These are phyloP conservation scores for Eupithecia centaureata DNA, from an alignment of 2,888 invertebrate genomes.

Conservation along the genomic window DNA sequence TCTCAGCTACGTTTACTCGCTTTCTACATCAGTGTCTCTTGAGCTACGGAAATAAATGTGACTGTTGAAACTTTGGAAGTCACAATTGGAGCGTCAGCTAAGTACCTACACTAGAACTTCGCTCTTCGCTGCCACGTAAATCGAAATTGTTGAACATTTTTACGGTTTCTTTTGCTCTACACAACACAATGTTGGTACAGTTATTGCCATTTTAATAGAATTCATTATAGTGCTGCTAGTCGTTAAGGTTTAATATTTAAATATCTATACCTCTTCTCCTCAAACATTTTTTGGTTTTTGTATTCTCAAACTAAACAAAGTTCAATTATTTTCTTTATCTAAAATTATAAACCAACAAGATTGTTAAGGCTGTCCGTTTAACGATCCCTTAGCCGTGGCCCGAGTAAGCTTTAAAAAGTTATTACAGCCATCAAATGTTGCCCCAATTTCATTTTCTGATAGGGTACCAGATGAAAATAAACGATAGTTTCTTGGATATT, in stretches of 20 bases:
- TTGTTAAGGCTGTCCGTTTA: constrained; percentile 58
- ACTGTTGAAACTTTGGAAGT: constrained; percentile 25
- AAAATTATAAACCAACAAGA: constrained; percentile 62
- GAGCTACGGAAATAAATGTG: constrained; percentile 37
- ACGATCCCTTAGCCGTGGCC: constrained; percentile 52
- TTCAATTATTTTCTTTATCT: neutral
- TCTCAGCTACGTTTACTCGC: constrained; percentile 40
- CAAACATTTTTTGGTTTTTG: neutral
- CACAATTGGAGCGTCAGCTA: constrained; percentile 25
- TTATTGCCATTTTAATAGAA: neutral
- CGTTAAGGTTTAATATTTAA: neutral
- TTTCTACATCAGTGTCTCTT: constrained; percentile 49
- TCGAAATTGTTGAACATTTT: constrained; percentile 24
- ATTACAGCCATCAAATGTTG: constrained; percentile 57
- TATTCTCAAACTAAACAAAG: neutral
- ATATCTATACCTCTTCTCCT: neutral
- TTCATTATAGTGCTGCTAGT: neutral
- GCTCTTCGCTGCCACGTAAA: constrained; percentile 12
- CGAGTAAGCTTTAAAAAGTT: constrained; percentile 59
- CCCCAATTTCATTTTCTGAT: constrained; percentile 35
- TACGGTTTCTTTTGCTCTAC: constrained; percentile 23
- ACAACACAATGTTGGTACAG: neutral
- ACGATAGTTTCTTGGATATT: constrained; percentile 30
- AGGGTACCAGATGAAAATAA: constrained; percentile 30
- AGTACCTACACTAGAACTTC: constrained; percentile 17